These are phyloP conservation scores for Cyprinodon variegatus DNA, from an alignment of 2,113 vertebrate species.

Conservation along the genomic window DNA sequence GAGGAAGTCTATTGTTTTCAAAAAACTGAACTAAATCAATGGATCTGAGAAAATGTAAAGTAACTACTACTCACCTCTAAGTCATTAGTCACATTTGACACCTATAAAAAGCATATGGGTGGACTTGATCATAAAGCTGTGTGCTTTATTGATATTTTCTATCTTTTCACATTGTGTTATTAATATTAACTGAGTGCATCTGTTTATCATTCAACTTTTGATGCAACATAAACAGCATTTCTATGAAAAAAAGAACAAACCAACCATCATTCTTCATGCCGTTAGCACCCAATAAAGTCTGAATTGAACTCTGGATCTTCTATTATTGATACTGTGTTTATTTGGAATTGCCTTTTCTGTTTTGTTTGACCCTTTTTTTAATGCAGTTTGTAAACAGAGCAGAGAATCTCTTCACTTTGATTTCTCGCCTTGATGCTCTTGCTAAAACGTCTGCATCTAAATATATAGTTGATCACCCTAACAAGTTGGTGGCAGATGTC, in stretches of 20 bases:
- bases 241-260: not conserved
- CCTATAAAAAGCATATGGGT: too few species aligned
- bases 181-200: too few species aligned
- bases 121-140: too few species aligned
- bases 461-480: not conserved
- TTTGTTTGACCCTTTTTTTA: conserved; percentile 11
- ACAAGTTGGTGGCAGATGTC: conserved; percentile 29
- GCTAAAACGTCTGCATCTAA: not conserved
- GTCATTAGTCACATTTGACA: too few species aligned
- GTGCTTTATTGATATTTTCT: too few species aligned
- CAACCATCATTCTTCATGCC: not conserved
- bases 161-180: too few species aligned
- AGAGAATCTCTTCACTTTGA: conserved; percentile 22
- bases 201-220: too few species aligned
- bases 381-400: conserved; percentile 27
- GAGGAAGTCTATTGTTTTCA: too few species aligned
- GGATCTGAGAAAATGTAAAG: too few species aligned
- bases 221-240: too few species aligned
- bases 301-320: not conserved
- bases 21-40: too few species aligned
- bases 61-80: too few species aligned
- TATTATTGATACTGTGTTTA: not conserved
- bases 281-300: not conserved
- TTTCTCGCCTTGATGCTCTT: conserved; percentile 15
- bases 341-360: not conserved